Percentiles rank a stretch among this genome's conserved stretches.
Evolutionary conservation across 2,888 invertebrate genomes (phyloP).

Genomic region (Ferrisia virgata): DNA sequence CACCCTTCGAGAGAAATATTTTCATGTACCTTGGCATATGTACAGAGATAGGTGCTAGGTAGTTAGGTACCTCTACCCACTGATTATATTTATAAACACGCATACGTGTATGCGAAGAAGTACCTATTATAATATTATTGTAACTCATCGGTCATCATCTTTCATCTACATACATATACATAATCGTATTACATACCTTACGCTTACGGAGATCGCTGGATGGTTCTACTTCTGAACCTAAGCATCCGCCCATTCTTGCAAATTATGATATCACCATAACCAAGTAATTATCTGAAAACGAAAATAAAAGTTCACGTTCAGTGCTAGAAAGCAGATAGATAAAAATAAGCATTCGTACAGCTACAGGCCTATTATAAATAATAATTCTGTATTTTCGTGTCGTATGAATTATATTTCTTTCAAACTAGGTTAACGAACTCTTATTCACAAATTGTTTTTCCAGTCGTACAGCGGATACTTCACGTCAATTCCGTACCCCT

Average conservation of each 20-base stretch:
- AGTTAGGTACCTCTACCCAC: no score
- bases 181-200: constrained; percentile 5
- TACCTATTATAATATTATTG: no score
- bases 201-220: constrained; percentile 5
- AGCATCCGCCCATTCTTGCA: constrained; percentile 28
- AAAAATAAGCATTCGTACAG: no score
- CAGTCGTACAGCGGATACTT: background rate
- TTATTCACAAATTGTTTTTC: background rate
- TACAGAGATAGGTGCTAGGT: no score
- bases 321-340: background rate
- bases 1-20: no score
- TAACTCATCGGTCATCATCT: no score
- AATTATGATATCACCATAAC: constrained; percentile 1
- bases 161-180: background rate
- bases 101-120: no score
- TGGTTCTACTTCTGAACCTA: constrained; percentile 27
- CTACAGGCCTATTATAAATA: no score
- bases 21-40: no score
- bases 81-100: no score
- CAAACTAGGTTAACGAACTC: background rate
- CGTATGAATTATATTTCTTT: background rate
- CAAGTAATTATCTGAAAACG: background rate
- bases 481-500: background rate
- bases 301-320: no score
- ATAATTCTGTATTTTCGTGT: background rate